phyloP scores from a whole-genome alignment of 2,113 vertebrate species.

The Rhinoderma darwinii region DNA sequence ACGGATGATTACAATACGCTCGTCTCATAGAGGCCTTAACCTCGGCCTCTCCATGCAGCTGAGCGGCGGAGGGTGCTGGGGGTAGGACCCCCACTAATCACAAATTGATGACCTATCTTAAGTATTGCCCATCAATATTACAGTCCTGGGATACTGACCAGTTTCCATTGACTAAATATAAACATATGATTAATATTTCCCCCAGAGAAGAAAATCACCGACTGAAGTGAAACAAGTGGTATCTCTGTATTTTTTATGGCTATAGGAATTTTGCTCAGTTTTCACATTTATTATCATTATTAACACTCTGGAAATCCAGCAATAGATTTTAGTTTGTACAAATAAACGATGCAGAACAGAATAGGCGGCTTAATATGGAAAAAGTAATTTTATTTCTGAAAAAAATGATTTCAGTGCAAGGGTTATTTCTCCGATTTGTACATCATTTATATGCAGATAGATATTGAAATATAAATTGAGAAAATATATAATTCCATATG shows the following conservation, averaged over 20 bases:
- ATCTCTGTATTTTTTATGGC: not conserved
- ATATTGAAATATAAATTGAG: constrained; percentile 85
- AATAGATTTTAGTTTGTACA: constrained; percentile 49
- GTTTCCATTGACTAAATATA: not conserved
- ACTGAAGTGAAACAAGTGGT: constrained; percentile 1
- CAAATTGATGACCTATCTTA: no score
- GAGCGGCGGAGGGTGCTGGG: no score
- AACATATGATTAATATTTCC: not conserved
- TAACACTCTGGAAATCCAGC: constrained; percentile 32
- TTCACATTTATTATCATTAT: constrained; percentile 34
- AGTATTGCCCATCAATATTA: no score
- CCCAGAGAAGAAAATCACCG: not conserved
- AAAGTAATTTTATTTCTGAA: constrained; percentile 74
- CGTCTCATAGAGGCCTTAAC: no score
- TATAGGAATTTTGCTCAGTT: constrained; percentile 8
- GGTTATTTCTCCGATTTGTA: constrained; percentile 77
- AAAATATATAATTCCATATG: constrained; percentile 74
- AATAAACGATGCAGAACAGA: constrained; percentile 47
- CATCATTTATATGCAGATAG: constrained; percentile 77
- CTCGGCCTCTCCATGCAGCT: no score
- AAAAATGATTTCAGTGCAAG: constrained; percentile 77
- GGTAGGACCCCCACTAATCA: no score
- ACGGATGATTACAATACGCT: no score
- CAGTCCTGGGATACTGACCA: no score
- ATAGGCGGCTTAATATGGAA: constrained; percentile 78